Conservation (phyloP, 2,113 vertebrate species). For the Actinemys pallida region DNA sequence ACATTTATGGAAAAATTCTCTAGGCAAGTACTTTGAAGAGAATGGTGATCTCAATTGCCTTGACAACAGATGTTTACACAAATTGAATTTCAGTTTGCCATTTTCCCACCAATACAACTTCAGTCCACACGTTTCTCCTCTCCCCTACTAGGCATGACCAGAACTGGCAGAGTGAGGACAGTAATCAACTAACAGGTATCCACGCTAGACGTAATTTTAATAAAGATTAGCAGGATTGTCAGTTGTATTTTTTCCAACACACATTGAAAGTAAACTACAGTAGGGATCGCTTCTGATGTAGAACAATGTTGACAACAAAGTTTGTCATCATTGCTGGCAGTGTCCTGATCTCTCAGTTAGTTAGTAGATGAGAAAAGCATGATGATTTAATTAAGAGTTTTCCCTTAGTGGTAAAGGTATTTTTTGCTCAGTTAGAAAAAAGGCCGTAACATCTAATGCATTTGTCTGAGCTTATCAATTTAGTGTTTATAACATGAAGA, state of each 20-base stretch:
- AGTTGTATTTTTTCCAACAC: not conserved
- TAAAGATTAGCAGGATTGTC: not conserved
- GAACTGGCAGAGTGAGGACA: not conserved
- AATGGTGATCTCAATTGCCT: conserved; percentile 10
- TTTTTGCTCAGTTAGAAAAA: not conserved
- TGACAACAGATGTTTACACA: conserved; percentile 40
- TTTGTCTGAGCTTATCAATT: not conserved
- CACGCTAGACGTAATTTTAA: accelerated
- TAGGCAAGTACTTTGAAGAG: not conserved
- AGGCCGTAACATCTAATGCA: not conserved
- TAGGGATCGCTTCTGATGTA: not conserved
- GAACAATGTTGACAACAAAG: not conserved
- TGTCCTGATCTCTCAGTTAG: not conserved
- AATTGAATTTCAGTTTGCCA: not conserved
- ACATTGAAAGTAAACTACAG: accelerated
- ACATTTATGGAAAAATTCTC: not conserved
- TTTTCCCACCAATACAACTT: not conserved
- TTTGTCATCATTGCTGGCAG: not conserved
- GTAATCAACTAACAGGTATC: not conserved
- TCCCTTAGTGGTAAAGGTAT: not conserved
- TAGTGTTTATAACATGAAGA: not conserved
- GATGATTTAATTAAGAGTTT: not conserved
- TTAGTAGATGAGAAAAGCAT: not conserved
- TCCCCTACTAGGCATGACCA: not conserved
- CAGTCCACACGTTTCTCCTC: not conserved